Base-by-base conservation (phyloP, 1,140 invertebrate species). In the Sarcophaga bullata region DNA sequence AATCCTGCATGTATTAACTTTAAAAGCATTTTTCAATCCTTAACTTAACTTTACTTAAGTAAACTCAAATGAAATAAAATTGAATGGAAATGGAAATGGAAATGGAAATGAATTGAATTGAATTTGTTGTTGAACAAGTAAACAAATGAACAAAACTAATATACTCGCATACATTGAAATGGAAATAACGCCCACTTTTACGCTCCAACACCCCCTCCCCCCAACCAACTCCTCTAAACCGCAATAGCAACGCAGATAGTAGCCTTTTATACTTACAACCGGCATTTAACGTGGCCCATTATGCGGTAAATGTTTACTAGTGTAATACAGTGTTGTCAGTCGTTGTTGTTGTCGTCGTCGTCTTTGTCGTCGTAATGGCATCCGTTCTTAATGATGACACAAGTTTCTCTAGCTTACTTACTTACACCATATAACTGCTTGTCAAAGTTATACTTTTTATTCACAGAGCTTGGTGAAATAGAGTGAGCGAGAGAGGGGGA, bases 101-200 rank as follows among this genome's bases (percentile, higher is more conserved):
- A 87, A 62, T 88, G 87, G 87, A 52, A 86, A 62, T 15, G 25
- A 37, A 37, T 62, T 62, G 54, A 62, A 37, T 37, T 37, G 25
- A 37, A 37, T 37, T 37, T 37, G 25, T 37, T 37, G 25, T 37
- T 37, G 25, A 37, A 37, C 25, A 37, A 37, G 25, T 37, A 37
- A 37, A 37, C 25, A 37, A 37, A 37, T 37, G 25, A 37, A 37
- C 25, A 37, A 37, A 37, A 37, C 1, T 2, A 37, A 37, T 37
- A 37, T 37, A 37, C 25, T 37, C 25, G 81, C 84, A 86, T 37
- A 37, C 25, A 37, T 37, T 37, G 25, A 37, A 37, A 37, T 37
- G 25, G 25, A 80, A 88, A 68, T 68, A 68, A 88, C 87, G 87
- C 87, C 87, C 87, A 88, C 86, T 86, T 85, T 84, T 86, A 84